Conservation (phyloP, 1,140 invertebrate genomes). For the Drosophila parvula region DNA sequence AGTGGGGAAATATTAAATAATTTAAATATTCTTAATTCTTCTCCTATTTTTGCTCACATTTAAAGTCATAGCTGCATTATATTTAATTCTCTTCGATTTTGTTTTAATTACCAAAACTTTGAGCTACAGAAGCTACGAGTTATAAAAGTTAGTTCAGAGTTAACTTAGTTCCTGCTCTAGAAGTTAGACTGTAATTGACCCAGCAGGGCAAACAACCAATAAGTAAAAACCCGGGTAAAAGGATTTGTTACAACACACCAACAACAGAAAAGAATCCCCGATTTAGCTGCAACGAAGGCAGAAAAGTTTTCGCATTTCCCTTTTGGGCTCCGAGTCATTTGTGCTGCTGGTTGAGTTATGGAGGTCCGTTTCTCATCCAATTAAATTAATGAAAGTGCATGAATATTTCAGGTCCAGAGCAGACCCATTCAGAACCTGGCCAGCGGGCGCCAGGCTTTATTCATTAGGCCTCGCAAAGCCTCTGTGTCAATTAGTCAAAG, state of each 20-base stretch:
- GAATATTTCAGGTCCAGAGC: conserved; percentile 27
- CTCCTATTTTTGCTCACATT: neutral
- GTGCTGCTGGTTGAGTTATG: conserved; percentile 16
- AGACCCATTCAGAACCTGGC: conserved; percentile 11
- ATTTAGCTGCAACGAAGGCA: conserved; percentile 14
- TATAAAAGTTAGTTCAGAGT: neutral
- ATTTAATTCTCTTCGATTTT: neutral
- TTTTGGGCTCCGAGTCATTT: neutral
- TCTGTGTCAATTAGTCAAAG: conserved; percentile 51
- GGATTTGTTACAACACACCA: conserved; percentile 26
- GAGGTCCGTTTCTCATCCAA: conserved; percentile 60
- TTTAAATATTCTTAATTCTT: neutral
- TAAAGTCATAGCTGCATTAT: neutral
- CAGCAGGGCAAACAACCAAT: conserved; percentile 16
- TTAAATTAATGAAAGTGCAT: conserved; percentile 64
- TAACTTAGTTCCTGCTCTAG: neutral
- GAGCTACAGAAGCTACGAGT: neutral
- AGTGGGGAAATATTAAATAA: no score
- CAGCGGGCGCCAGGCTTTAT: neutral
- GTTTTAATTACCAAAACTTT: neutral
- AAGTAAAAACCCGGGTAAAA: conserved; percentile 30
- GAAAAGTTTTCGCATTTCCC: conserved; percentile 24
- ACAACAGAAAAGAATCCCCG: neutral
- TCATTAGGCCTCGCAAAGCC: conserved; percentile 30
- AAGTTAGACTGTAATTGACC: conserved; percentile 36